These are phyloP conservation scores for Bolinopsis microptera DNA, from an alignment of 37 sponge, comb jelly and placozoan species.

Conservation along the genomic window DNA sequence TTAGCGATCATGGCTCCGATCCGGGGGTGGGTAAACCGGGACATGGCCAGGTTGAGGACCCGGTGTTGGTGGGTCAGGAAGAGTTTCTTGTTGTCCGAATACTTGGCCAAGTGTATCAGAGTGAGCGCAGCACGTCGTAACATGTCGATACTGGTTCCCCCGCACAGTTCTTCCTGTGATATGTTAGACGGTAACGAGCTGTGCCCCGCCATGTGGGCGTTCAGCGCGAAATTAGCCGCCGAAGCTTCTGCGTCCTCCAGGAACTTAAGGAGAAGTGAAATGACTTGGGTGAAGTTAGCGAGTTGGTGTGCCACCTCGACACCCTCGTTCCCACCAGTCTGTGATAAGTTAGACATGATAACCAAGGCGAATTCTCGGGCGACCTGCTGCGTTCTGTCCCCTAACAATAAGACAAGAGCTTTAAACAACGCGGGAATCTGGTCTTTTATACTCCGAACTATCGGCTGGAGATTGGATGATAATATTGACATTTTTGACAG, in stretches of 20 bases:
- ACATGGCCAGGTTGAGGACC: slow-evolving; percentile 70
- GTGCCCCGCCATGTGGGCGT: slow-evolving; percentile 65
- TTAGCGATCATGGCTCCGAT: slow-evolving; percentile 67
- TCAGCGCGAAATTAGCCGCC: slow-evolving; percentile 61
- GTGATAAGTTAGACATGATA: slow-evolving; percentile 83
- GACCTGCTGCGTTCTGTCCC: slow-evolving; percentile 78
- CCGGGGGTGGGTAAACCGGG: slow-evolving; percentile 63
- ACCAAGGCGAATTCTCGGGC: slow-evolving; percentile 90
- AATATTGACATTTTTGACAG: slow-evolving; percentile 92
- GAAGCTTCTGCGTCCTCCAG: slow-evolving; percentile 67
- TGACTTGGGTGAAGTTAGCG: slow-evolving; percentile 9
- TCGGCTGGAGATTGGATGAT: slow-evolving; percentile 80
- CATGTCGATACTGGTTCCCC: slow-evolving; percentile 75
- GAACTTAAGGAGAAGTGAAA: slow-evolving; percentile 63
- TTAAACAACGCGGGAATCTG: slow-evolving; percentile 72
- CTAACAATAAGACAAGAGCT: slow-evolving; percentile 74
- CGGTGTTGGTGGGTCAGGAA: slow-evolving; percentile 80
- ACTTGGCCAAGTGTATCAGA: slow-evolving; percentile 78
- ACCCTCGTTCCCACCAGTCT: slow-evolving; percentile 69
- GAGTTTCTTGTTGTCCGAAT: slow-evolving; percentile 73
- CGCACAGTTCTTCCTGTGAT: slow-evolving; percentile 57
- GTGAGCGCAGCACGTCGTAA: slow-evolving; percentile 80
- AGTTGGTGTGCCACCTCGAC: slow-evolving; percentile 38
- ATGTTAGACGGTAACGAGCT: slow-evolving; percentile 59
- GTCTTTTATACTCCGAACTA: slow-evolving; percentile 77